A percentile compares a stretch with the other conserved stretches of the same genome.
Evolutionary conservation across 2,797 vertebrate genomes (phyloP).

Genomic region (Lycodopsis pacificus): DNA sequence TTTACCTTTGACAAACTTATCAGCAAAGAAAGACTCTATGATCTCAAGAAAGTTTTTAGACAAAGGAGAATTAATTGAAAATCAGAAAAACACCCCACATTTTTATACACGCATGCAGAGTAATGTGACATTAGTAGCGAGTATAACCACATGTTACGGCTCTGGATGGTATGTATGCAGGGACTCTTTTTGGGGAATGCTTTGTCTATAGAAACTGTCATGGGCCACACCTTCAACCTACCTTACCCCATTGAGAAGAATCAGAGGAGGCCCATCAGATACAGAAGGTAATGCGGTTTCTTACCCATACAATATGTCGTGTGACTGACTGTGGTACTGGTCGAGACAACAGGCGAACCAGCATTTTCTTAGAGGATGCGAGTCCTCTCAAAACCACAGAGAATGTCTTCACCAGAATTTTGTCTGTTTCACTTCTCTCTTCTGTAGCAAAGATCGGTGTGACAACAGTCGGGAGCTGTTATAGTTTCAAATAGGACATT

Average conservation of each 20-base stretch:
- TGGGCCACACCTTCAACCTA: conserved; percentile 18
- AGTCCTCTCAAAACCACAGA: background rate
- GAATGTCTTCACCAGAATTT: background rate
- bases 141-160: background rate
- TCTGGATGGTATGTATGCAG: conserved; percentile 10
- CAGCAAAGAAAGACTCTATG: conserved; percentile 34
- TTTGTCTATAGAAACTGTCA: conserved; percentile 19
- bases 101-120: background rate
- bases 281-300: conserved; percentile 39
- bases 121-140: background rate
- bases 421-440: conserved; percentile 25
- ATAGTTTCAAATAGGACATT: background rate
- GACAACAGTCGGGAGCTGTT: too few relatives aligned
- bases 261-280: conserved; percentile 18
- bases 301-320: background rate
- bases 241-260: conserved; percentile 22
- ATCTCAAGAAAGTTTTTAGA: conserved; percentile 37
- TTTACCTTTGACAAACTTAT: conserved; percentile 61
- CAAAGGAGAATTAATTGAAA: conserved; percentile 19
- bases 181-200: conserved; percentile 11
- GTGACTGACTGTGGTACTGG: background rate
- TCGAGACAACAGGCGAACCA: background rate
- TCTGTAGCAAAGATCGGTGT: background rate
- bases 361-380: conserved; percentile 16
- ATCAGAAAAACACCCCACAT: background rate